Percentiles rank a stretch among this genome's conserved stretches.
Evolutionary conservation across 1,140 invertebrate genomes (phyloP).

Genomic region (Ganaspis sp.): DNA sequence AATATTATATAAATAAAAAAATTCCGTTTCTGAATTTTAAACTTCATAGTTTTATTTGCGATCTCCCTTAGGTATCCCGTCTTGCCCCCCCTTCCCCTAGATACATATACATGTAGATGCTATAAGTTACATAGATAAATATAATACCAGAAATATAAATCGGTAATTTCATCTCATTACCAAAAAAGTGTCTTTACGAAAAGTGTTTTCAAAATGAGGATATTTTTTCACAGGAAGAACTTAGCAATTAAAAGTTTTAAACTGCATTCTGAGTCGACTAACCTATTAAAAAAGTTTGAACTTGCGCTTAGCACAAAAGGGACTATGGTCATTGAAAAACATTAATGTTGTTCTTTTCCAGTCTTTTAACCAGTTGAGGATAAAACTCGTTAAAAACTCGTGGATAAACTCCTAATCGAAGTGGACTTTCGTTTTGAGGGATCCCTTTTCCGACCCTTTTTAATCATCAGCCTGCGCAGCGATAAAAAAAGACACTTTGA

Average conservation of each 20-base stretch:
- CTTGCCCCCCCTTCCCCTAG: too few relatives aligned
- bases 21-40: too few relatives aligned
- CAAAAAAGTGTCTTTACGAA: too few relatives aligned
- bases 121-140: too few relatives aligned
- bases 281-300: conserved; percentile 25
- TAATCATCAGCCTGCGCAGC: background rate
- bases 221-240: conserved; percentile 11
- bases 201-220: background rate
- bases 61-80: too few relatives aligned
- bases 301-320: conserved; percentile 4
- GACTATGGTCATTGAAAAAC: conserved; percentile 39
- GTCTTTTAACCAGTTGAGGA: background rate
- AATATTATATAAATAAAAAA: too few relatives aligned
- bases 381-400: conserved; percentile 2
- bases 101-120: too few relatives aligned
- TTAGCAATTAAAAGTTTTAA: conserved; percentile 40
- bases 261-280: conserved; percentile 1
- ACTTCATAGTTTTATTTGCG: too few relatives aligned
- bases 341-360: conserved; percentile 31
- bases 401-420: conserved; percentile 7
- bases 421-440: background rate
- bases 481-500: conserved; percentile 1
- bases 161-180: too few relatives aligned
- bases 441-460: background rate
- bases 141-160: too few relatives aligned